A percentile compares a stretch with the other conserved stretches of the same genome.
Conservation (phyloP, 2,797 vertebrate genomes). For the Alcedo quadribrachys region DNA sequence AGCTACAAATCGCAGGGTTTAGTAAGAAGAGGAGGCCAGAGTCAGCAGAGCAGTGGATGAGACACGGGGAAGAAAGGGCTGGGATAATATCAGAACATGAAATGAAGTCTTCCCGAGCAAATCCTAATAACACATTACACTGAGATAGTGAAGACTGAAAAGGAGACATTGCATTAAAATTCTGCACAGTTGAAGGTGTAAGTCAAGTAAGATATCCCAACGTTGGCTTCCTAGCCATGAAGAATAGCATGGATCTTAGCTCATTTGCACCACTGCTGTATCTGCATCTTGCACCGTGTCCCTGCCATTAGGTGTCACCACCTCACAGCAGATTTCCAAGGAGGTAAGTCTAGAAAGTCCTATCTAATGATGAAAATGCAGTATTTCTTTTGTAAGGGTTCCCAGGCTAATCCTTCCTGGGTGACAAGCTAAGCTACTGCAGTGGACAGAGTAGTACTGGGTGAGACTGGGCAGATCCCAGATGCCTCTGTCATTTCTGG, state of each 20-base stretch:
- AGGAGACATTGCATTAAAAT: background rate
- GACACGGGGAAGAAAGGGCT: background rate
- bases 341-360: background rate
- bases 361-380: background rate
- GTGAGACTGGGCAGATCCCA: background rate
- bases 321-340: constrained; percentile 1
- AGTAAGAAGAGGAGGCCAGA: constrained; percentile 20
- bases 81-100: background rate
- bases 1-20: constrained; percentile 59
- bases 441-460: background rate
- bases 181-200: background rate
- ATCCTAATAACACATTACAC: background rate
- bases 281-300: background rate
- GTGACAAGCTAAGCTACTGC: background rate
- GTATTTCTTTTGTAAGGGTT: background rate
- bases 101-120: background rate
- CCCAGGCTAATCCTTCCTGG: background rate
- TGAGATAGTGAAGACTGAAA: background rate
- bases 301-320: constrained; percentile 39
- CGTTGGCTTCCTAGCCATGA: background rate
- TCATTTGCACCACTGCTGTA: background rate
- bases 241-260: background rate
- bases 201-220: background rate
- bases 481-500: background rate
- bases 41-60: background rate